Evolutionary conservation across 2,113 vertebrate genomes (phyloP).

Genomic region (Laticauda laticaudata): DNA sequence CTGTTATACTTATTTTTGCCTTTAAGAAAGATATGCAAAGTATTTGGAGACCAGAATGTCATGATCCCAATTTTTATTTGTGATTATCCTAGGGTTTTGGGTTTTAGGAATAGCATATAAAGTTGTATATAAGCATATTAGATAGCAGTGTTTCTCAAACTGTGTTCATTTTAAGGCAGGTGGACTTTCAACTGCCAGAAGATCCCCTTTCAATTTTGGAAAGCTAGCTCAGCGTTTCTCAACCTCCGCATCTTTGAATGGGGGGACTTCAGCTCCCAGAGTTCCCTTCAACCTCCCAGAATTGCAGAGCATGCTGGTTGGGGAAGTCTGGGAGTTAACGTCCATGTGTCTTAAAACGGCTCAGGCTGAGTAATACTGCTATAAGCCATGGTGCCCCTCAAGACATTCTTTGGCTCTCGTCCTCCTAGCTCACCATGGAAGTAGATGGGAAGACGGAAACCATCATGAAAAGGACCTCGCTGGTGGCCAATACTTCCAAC

Average conservation of each 20-base stretch:
- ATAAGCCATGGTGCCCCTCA: neutral
- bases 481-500: constrained; percentile 68
- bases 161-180: too few species aligned
- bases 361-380: neutral
- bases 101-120: neutral
- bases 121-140: too few species aligned
- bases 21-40: neutral
- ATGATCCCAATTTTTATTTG: neutral
- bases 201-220: too few species aligned
- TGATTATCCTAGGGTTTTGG: neutral
- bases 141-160: too few species aligned
- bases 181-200: too few species aligned
- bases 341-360: neutral
- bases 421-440: constrained; percentile 61
- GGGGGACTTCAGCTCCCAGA: neutral
- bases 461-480: constrained; percentile 65
- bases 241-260: neutral
- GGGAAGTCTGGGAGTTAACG: neutral
- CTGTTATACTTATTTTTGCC: neutral
- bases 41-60: neutral
- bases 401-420: neutral
- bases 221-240: too few species aligned
- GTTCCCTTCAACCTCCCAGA: neutral
- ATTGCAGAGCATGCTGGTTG: neutral
- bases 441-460: constrained; percentile 57